Conservation (phyloP, 2,888 invertebrate genomes). For the Lottia gigantea region DNA sequence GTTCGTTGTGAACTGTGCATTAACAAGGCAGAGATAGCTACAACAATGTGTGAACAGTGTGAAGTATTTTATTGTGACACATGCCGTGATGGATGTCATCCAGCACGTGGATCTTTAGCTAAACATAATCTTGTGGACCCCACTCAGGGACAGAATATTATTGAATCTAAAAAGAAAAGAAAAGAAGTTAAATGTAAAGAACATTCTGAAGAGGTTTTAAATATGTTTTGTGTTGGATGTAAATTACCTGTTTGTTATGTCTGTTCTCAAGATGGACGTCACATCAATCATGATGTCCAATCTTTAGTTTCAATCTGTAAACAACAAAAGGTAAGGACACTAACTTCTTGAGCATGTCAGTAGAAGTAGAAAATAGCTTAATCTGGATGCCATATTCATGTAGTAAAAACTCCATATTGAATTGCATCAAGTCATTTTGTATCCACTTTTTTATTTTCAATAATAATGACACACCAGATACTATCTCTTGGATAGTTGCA, state of each 20-base stretch:
- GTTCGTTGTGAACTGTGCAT: constrained; percentile 65
- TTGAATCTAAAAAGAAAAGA: constrained; percentile 64
- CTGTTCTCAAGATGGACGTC: constrained; percentile 86
- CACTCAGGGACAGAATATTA: constrained; percentile 71
- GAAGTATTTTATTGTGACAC: constrained; percentile 89
- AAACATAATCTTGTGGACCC: constrained; percentile 87
- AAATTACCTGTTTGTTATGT: constrained; percentile 88
- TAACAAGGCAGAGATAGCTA: constrained; percentile 71
- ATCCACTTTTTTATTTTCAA: too few species aligned
- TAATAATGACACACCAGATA: too few species aligned
- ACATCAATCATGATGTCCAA: constrained; percentile 92
- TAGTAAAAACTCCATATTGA: too few species aligned
- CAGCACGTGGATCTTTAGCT: constrained; percentile 90
- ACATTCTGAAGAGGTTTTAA: constrained; percentile 85
- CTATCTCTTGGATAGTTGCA: too few species aligned
- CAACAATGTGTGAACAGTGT: constrained; percentile 93
- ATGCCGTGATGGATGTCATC: constrained; percentile 94
- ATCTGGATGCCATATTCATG: too few species aligned
- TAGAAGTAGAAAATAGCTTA: too few species aligned
- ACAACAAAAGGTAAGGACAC: constrained; percentile 87
- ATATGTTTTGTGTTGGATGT: constrained; percentile 92
- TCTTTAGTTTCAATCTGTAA: constrained; percentile 91
- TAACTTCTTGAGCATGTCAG: too few species aligned
- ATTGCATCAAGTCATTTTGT: too few species aligned
- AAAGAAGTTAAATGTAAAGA: constrained; percentile 80